phyloP scores from a whole-genome alignment of 2,888 invertebrate genomes.

The Dicycla oo region DNA sequence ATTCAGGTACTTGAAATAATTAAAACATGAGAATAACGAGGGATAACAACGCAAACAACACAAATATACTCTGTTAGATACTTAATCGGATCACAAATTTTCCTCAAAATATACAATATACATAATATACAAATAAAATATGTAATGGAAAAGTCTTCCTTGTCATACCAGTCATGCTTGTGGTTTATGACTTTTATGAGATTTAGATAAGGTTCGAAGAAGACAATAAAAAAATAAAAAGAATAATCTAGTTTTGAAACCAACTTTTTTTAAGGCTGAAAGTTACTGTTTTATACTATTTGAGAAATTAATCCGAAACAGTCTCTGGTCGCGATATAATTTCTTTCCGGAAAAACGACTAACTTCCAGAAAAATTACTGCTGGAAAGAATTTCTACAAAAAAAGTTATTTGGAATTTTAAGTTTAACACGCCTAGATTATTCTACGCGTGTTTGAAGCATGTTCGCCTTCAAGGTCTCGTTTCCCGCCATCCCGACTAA shows the following conservation, averaged over 20 bases:
- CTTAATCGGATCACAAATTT: neutral
- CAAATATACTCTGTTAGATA: constrained; percentile 1
- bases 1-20: constrained; percentile 3
- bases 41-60: constrained; percentile 2
- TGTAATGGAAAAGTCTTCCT: constrained; percentile 10
- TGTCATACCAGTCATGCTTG: neutral
- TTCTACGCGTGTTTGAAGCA: constrained; percentile 8
- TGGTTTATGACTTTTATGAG: constrained; percentile 10
- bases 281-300: neutral
- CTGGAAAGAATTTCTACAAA: neutral
- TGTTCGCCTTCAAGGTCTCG: constrained; percentile 31
- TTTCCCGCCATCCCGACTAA: constrained; percentile 17
- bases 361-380: neutral
- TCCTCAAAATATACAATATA: neutral
- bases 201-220: constrained; percentile 22
- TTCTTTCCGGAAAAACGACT: neutral
- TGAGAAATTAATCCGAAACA: neutral
- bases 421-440: neutral
- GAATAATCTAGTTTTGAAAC: neutral
- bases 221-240: constrained; percentile 11
- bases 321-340: too few species aligned
- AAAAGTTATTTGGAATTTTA: neutral
- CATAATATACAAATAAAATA: constrained; percentile 7
- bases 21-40: neutral
- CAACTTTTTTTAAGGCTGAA: too few species aligned